phyloP scores from a whole-genome alignment of 2,797 vertebrate genomes.

The Sebastes vulpes region DNA sequence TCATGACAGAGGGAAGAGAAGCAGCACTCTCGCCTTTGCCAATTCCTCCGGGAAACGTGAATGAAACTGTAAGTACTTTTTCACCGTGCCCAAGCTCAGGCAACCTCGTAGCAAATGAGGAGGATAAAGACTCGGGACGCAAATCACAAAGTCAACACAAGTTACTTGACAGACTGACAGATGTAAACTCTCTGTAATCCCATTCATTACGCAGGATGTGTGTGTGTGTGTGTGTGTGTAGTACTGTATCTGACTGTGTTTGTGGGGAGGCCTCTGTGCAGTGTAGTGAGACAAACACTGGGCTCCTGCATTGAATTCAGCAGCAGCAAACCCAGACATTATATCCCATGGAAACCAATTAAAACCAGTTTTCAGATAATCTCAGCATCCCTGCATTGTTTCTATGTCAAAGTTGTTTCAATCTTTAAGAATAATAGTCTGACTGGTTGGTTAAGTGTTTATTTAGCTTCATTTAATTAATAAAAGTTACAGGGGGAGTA shows the following conservation, averaged over 20 bases:
- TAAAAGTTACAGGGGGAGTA: not conserved
- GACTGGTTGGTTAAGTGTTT: not conserved
- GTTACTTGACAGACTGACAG: constrained; percentile 32
- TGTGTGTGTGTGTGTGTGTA: not conserved
- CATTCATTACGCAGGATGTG: constrained; percentile 11
- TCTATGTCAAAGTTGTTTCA: not conserved
- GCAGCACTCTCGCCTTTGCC: not conserved
- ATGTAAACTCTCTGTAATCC: constrained; percentile 44
- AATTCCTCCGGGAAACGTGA: constrained; percentile 46
- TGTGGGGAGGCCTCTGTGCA: constrained; percentile 13
- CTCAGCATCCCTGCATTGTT: constrained; percentile 12
- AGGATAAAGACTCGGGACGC: constrained; percentile 16
- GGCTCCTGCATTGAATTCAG: constrained; percentile 24
- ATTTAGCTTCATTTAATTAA: not conserved
- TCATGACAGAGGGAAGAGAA: constrained; percentile 19
- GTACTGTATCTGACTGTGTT: not conserved
- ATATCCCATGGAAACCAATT: constrained; percentile 66
- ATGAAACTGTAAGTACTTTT: constrained; percentile 51
- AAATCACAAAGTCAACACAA: constrained; percentile 45
- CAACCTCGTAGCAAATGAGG: constrained; percentile 20
- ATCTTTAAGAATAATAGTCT: not conserved
- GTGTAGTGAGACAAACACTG: constrained; percentile 9
- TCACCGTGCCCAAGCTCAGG: constrained; percentile 16
- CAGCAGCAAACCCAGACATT: constrained; percentile 19
- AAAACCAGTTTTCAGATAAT: constrained; percentile 20